Evolutionary conservation across 2,113 vertebrate species (phyloP), one percentile per base, ranked within the genome.

Genomic region (Cheilinus undulatus): DNA sequence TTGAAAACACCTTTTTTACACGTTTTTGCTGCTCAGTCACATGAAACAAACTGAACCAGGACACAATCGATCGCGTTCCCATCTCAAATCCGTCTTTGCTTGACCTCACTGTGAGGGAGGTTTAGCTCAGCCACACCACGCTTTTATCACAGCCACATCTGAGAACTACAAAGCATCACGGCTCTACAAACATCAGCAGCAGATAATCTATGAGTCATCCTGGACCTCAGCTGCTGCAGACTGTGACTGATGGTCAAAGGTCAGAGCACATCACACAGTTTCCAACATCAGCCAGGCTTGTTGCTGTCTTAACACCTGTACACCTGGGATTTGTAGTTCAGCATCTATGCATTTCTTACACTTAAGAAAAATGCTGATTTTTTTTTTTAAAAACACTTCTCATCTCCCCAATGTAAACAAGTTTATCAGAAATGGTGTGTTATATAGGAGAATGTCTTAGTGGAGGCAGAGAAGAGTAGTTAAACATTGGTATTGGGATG

Each of bases 91-190:
- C 36, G n/a, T 10, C 32, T 51, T 57, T 20, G 54, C 45, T 42
- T 57, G 61, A 67, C 80, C 80, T 69, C 54, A 8, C 23, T 45
- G n/a, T 61, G 12, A 63, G 6, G 2, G 17, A 40, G 51, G 62
- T 36, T 49, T 3, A 17, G 27, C 49, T 61, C 32, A 7, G 12
- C 53, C 70, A 40, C 52, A 57, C 40, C 3, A 36, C 10, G 3
- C 65, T 71, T 73, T 75, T 51, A 78, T 78, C 56, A 24, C 45
- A 49, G 14, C 22, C 59, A 20, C 61, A 74, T 72, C 62, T 48
- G 38, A 69, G 46, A 59, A 26, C 59, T 48, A 72, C 50, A 71
- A 67, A 66, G 76, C 66, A 30, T 23, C 42, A 5, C 22, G 26
- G 26, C 59, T 56, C 38, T 17, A 42, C 28, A 51, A 40, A 62